Evolutionary conservation across 2,113 vertebrate genomes (phyloP), one percentile per base, ranked within the genome.

Genomic region (Oplegnathus fasciatus): DNA sequence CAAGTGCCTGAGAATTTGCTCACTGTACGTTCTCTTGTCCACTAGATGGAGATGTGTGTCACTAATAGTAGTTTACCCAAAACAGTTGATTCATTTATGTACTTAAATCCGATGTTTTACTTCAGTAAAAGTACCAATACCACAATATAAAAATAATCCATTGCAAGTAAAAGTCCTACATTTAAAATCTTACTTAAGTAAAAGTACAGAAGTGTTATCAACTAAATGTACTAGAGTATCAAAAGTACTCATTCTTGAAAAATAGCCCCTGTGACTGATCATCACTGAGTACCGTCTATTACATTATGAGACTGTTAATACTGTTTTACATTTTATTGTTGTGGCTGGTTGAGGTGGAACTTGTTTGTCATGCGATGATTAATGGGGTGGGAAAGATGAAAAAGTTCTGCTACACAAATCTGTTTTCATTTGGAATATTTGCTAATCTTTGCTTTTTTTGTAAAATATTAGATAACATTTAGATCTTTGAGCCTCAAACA

Each of bases 21-120:
- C 6, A 14, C 22, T 82, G 11, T 55, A 13, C 42, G 6, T 24
- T 46, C 32, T 76, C 5, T 20, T 83, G 62, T 81, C 86, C 91
- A 92, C 87, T 90, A 92, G 88, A 85, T 89, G 91, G 92, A 60
- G 85, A 57, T 75, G n/a, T 84, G 48, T 26, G 40, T 60, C 55
- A 65, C 58, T 10, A 42, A 73, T n/a, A n/a, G 11, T 26, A 46
- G 30, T 17, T 2, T 9, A 5, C 14, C 20, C 70, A 30, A 32
- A 18, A 60, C 18, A 37, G 4, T 8, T 13, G 20, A 46, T 57
- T 65, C 0, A 42, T 75, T 77, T 11, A 42, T 60, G 24, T 13
- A 24, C 30, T 60, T 42, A 42, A 52, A 67, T n/a, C n/a, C n/a
- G 20, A 50, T 37, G 32, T 13, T 50, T 52, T 40, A 20, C 28